A percentile compares a stretch with the other conserved stretches of the same genome.
These are phyloP conservation scores for Calosoma granatense DNA, from an alignment of 1,140 invertebrate genomes.

Conservation along the genomic window DNA sequence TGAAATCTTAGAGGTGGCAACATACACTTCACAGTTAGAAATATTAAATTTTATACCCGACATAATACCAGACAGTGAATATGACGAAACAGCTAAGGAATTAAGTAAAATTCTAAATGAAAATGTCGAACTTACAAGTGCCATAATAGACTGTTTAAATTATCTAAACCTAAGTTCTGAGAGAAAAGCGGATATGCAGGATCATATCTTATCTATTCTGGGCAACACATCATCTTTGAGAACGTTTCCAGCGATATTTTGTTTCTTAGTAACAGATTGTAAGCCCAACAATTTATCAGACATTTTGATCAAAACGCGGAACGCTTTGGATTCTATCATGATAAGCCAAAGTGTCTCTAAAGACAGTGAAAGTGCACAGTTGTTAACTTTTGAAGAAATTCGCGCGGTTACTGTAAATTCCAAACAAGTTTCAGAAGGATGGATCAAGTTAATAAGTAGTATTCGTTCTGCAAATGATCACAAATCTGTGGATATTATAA, in stretches of 20 bases:
- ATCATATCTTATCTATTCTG: slow-evolving; percentile 23
- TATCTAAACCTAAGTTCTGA: slow-evolving; percentile 23
- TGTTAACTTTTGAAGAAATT: slow-evolving; percentile 23
- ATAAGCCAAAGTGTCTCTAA: slow-evolving; percentile 12
- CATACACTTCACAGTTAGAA: slow-evolving; percentile 26
- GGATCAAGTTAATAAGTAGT: slow-evolving; percentile 24
- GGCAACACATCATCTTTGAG: slow-evolving; percentile 17
- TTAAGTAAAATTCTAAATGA: slow-evolving; percentile 23
- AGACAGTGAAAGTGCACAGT: slow-evolving; percentile 21
- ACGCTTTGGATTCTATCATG: slow-evolving; percentile 25
- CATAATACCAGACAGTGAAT: slow-evolving; percentile 27
- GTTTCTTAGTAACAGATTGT: slow-evolving; percentile 25
- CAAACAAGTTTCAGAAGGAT: slow-evolving; percentile 22
- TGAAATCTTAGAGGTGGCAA: slow-evolving; percentile 28
- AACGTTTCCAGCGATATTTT: slow-evolving; percentile 26
- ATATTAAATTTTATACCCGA: slow-evolving; percentile 29
- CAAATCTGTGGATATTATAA: slow-evolving; percentile 36
- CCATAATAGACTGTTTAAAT: slow-evolving; percentile 29
- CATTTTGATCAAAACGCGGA: slow-evolving; percentile 20
- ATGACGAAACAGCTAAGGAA: slow-evolving; percentile 22
- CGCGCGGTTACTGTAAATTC: slow-evolving; percentile 16
- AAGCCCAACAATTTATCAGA: slow-evolving; percentile 16
- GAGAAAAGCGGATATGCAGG: slow-evolving; percentile 20
- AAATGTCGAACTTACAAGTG: slow-evolving; percentile 22
- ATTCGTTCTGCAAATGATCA: slow-evolving; percentile 20